Evolutionary conservation across 1,140 invertebrate genomes (phyloP), one percentile per base, ranked within the genome.

Genomic region (Diuraphis noxia): DNA sequence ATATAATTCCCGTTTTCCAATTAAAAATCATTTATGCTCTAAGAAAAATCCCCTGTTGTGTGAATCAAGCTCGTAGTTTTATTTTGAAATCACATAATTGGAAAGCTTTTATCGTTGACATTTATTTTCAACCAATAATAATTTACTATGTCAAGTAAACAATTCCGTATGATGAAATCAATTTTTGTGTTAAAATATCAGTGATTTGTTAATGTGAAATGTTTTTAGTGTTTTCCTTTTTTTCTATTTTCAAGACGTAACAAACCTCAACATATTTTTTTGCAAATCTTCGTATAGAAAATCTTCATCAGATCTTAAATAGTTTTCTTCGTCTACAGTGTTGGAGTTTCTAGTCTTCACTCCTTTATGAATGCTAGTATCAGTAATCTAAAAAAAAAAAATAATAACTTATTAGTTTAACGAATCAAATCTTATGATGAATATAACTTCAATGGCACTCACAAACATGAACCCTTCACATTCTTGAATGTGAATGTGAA

Each of bases 341-440:
- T 89, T 43, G 0, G 77, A 91, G 25, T 91, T 91, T 17, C 89
- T 81, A 38, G 63, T 77, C 30, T 91, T 91, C 0, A 91, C 89
- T 91, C 89, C 89, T 43, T 91, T 91, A 40, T 91, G 43, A 49
- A 91, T 82, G 1, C 34, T 81, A 19, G 89, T 91, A 30, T 91
- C 77, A 23, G 72, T 91, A 38, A 91, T 91, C 89, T 91, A 49
- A 8, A 90, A 34, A 38, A 30, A 30, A 77, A 38, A 90, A 36
- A 21, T 1, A 36, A 21, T 1, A 13, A 9, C 2, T 23, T 88
- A 41, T 43, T 79, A 43, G 77, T n/a, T 9, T 43, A 30, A 9
- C 0, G 0, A 72, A 30, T 52, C 34, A 19, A 34, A 34, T 49
- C 38, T 52, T 5, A 9, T 9, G 30, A 56, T 30, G 6, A 85